These are phyloP conservation scores for Xylocopa sonorina DNA, from an alignment of 1,140 invertebrate genomes.

Conservation along the genomic window DNA sequence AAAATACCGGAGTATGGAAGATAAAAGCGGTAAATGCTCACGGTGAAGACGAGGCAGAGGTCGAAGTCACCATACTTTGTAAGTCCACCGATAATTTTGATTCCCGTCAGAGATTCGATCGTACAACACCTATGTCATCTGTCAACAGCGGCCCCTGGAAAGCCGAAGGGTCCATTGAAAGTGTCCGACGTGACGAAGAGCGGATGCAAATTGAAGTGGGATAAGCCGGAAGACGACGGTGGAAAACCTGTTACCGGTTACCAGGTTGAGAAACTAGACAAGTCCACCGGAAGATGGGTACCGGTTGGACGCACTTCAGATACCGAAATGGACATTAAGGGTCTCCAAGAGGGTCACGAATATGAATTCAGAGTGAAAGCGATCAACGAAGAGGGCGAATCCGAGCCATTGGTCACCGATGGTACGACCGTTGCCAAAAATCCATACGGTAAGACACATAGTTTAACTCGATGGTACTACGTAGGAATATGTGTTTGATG, in stretches of 20 bases:
- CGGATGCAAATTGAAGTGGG: slow-evolving; percentile 96
- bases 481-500: no score
- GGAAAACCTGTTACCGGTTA: slow-evolving; percentile 98
- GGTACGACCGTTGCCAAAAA: slow-evolving; percentile 94
- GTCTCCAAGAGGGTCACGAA: slow-evolving; percentile 95
- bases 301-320: slow-evolving; percentile 94
- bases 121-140: background rate
- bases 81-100: slow-evolving; percentile 69
- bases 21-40: slow-evolving; percentile 96
- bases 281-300: slow-evolving; percentile 95
- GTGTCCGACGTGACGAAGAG: slow-evolving; percentile 96
- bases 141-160: slow-evolving; percentile 87
- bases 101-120: no score
- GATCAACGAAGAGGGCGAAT: slow-evolving; percentile 99
- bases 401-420: slow-evolving; percentile 96
- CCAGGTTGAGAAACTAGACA: slow-evolving; percentile 98
- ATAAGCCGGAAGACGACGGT: slow-evolving; percentile 98
- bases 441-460: slow-evolving; percentile 92
- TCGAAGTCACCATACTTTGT: slow-evolving; percentile 96
- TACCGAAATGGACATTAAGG: slow-evolving; percentile 95
- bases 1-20: slow-evolving; percentile 94
- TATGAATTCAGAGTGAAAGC: slow-evolving; percentile 99
- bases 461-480: no score
- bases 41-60: slow-evolving; percentile 95
- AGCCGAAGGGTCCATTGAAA: slow-evolving; percentile 95